These are phyloP conservation scores for Cosmopolites sordidus DNA, from an alignment of 2,888 invertebrate species.

Conservation along the genomic window DNA sequence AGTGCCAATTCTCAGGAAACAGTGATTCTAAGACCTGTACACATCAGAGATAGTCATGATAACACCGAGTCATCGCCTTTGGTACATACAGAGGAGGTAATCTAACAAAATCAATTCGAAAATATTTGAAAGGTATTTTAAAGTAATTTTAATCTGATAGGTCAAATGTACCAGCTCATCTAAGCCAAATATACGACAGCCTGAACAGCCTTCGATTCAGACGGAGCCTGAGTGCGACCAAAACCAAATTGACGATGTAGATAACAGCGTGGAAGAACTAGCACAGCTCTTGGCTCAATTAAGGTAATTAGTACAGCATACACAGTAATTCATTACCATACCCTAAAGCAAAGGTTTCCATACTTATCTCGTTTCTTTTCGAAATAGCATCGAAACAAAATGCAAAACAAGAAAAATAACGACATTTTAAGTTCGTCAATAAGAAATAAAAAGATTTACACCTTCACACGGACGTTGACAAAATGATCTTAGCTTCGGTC, in stretches of 20 bases:
- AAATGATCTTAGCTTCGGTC: too few species aligned
- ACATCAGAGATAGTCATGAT: slow-evolving; percentile 23
- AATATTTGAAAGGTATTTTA: too few species aligned
- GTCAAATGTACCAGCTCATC: slow-evolving; percentile 2
- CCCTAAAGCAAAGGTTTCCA: background rate
- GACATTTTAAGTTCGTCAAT: too few species aligned
- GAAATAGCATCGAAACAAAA: too few species aligned
- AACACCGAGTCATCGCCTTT: background rate
- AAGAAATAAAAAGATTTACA: too few species aligned
- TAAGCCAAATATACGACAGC: slow-evolving; percentile 7
- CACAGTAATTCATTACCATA: background rate
- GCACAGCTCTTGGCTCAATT: slow-evolving; percentile 63
- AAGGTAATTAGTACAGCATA: too few species aligned
- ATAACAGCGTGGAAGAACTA: slow-evolving; percentile 44
- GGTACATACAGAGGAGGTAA: slow-evolving; percentile 7
- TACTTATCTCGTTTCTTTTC: background rate
- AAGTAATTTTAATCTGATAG: too few species aligned
- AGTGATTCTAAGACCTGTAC: slow-evolving; percentile 29
- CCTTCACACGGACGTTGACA: too few species aligned
- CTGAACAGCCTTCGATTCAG: slow-evolving; percentile 4
- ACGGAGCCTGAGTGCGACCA: slow-evolving; percentile 20
- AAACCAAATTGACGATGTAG: slow-evolving; percentile 22
- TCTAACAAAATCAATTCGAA: too few species aligned
- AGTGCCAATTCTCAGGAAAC: slow-evolving; percentile 12
- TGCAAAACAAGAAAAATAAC: too few species aligned